Base-by-base conservation (phyloP, 2,797 vertebrate species). In the Phrynocephalus forsythii region DNA sequence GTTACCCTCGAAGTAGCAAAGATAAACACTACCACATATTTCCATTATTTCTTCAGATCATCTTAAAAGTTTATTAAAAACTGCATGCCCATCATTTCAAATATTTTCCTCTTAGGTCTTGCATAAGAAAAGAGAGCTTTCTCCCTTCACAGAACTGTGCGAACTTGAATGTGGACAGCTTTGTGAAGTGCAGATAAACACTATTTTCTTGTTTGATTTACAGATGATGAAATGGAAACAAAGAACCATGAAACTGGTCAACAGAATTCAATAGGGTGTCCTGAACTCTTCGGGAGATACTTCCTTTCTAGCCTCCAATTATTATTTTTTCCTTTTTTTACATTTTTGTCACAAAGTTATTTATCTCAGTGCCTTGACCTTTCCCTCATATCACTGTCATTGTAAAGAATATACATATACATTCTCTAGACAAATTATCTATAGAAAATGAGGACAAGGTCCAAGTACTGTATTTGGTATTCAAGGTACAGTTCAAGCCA, bases 201-300 rank as follows among this genome's bases (percentile, higher is more conserved):
- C 30, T 22, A 52, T 68, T 88, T 68, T 67, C 71, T 67, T 67
- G 60, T 78, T 79, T 80, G 69, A 75, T 81, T 81, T 83, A 88
- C 38, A 81, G 87, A 75, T 81, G 87, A 81, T 88, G 87, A 80
- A 85, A 88, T 16, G 38, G 71, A 84, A 60, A 77, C 78, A 81
- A 22, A 68, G 48, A 68, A 71, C 69, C 83, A 88, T 75, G 56
- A 75, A 80, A 84, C 33, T 75, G 38, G 26, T 77, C 82, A 69
- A 75, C 48, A 80, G 52, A 73, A 73, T 63, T 28, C 69, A 75
- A 30, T 5, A n/a, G 71, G 33, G 50, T 83, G 30, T 26, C 2
- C 11, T 68, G 9, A 72, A 48, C 22, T 30, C 7, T 71, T 67
- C 86, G 50, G 71, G 52, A 63, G 66, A 79, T 38, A 71, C 7